Conservation (phyloP, 2,888 invertebrate genomes). For the Arge pagana region DNA sequence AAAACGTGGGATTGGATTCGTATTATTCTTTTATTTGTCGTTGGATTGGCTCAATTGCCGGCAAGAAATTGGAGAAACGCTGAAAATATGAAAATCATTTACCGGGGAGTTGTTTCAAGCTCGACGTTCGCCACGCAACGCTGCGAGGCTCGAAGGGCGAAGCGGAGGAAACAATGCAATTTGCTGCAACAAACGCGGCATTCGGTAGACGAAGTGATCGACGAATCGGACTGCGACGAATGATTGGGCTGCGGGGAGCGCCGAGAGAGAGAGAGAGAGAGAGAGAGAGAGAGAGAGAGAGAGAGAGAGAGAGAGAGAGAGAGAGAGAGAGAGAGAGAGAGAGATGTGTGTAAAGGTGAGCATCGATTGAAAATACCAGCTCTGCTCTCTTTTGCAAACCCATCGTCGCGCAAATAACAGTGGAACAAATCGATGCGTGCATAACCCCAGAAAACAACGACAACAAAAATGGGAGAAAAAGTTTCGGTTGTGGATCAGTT, state of each 20-base stretch:
- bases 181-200: slow-evolving; percentile 35
- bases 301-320: slow-evolving; percentile 22
- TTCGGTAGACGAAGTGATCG: slow-evolving; percentile 19
- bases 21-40: no score
- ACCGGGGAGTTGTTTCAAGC: no score
- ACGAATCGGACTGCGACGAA: slow-evolving; percentile 23
- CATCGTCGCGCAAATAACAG: slow-evolving; percentile 10
- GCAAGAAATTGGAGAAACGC: no score
- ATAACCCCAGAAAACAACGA: no score
- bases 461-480: slow-evolving; percentile 6
- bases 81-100: no score
- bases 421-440: slow-evolving; percentile 12
- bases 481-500: slow-evolving; percentile 6
- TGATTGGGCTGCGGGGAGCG: no score
- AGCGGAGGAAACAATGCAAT: slow-evolving; percentile 39
- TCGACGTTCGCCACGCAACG: slow-evolving; percentile 17
- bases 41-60: no score
- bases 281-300: slow-evolving; percentile 13
- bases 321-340: slow-evolving; percentile 24
- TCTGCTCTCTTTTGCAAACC: not conserved
- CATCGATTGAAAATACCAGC: slow-evolving; percentile 40
- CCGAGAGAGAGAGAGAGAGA: slow-evolving; percentile 29
- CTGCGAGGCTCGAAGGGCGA: slow-evolving; percentile 18
- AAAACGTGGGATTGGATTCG: no score
- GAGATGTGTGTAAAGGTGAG: slow-evolving; percentile 23